phyloP scores from a whole-genome alignment of 2,888 invertebrate species.

The Danaus chrysippus region DNA sequence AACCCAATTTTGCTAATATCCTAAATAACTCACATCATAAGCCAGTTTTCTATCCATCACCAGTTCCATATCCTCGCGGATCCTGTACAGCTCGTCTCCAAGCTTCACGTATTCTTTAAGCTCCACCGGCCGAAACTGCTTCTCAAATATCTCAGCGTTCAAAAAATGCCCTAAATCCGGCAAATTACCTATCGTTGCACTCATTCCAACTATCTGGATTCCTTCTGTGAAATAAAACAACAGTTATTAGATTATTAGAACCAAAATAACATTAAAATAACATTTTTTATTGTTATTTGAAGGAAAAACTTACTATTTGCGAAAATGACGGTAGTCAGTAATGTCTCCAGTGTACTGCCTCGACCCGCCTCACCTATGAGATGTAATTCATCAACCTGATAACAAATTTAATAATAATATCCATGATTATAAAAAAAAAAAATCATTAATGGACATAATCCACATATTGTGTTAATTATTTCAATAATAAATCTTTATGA shows the following conservation, averaged over 20 bases:
- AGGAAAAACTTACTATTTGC: constrained; percentile 77
- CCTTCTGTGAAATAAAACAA: constrained; percentile 42
- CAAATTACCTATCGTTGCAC: constrained; percentile 97
- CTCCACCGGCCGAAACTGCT: constrained; percentile 93
- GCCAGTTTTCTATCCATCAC: constrained; percentile 49
- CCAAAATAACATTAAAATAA: neutral
- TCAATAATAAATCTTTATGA: too few species aligned
- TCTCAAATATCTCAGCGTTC: constrained; percentile 87
- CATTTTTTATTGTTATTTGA: neutral
- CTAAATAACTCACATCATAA: constrained; percentile 52
- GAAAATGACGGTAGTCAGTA: constrained; percentile 88
- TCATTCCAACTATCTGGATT: constrained; percentile 97
- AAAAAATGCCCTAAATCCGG: constrained; percentile 89
- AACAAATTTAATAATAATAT: constrained; percentile 9
- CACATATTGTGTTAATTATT: too few species aligned
- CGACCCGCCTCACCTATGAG: constrained; percentile 92
- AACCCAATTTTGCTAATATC: neutral
- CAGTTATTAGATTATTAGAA: constrained; percentile 4
- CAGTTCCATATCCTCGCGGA: constrained; percentile 48
- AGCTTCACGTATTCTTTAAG: constrained; percentile 91
- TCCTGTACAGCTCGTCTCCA: constrained; percentile 67
- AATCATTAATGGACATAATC: too few species aligned
- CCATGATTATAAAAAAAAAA: too few species aligned
- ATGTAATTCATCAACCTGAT: constrained; percentile 92
- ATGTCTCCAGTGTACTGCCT: constrained; percentile 90